Conservation (phyloP, 2,888 invertebrate genomes). For the Papilio gigon region DNA sequence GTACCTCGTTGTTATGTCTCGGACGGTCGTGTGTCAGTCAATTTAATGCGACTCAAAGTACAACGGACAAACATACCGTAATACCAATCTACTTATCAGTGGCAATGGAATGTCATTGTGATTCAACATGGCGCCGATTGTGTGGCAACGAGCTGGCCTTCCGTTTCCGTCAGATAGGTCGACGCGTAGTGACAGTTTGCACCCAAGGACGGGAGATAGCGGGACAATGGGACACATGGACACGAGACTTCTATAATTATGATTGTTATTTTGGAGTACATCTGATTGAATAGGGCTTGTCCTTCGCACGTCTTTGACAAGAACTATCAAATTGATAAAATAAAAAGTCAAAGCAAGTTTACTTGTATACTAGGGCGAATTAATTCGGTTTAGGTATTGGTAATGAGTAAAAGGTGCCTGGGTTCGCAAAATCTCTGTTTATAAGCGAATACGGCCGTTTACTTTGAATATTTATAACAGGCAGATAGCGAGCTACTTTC, state of each 20-base stretch:
- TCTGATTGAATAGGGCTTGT: no score
- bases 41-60: constrained; percentile 10
- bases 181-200: not conserved
- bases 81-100: constrained; percentile 19
- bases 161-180: constrained; percentile 16
- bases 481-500: constrained; percentile 45
- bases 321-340: no score
- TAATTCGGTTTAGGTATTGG: not conserved
- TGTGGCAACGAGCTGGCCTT: constrained; percentile 13
- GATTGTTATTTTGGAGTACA: not conserved
- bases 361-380: not conserved
- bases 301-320: no score
- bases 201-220: constrained; percentile 20
- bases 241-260: not conserved
- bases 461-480: constrained; percentile 29
- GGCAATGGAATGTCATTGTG: constrained; percentile 31
- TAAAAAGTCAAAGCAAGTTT: not conserved
- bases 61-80: constrained; percentile 1
- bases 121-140: constrained; percentile 20
- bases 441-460: not conserved
- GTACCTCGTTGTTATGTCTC: no score
- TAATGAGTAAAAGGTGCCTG: not conserved
- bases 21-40: no score
- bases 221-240: constrained; percentile 7
- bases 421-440: constrained; percentile 6